A percentile compares a stretch with the other conserved stretches of the same genome.
Evolutionary conservation across 2,888 invertebrate species (phyloP).

Genomic region (Iphiclides podalirius): DNA sequence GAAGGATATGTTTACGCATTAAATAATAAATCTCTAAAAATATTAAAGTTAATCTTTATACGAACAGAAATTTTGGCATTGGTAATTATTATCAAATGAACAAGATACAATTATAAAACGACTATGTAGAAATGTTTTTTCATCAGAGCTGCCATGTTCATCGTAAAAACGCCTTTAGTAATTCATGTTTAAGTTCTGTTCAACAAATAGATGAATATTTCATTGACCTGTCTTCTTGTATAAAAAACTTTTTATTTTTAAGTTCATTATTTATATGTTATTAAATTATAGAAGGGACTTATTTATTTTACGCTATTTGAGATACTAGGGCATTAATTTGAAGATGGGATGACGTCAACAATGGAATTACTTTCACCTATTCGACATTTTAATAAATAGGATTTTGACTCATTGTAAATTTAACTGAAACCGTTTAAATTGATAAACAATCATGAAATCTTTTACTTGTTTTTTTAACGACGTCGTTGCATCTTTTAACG

Average conservation of each 20-base stretch:
- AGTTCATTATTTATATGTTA: slow-evolving; percentile 72
- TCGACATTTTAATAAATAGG: slow-evolving; percentile 21
- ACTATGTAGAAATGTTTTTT: too few relatives aligned
- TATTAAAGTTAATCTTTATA: too few relatives aligned
- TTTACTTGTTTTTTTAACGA: slow-evolving; percentile 30
- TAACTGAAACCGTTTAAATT: too few relatives aligned
- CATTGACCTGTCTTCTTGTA: slow-evolving; percentile 56
- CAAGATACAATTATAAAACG: too few relatives aligned
- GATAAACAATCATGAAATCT: too few relatives aligned
- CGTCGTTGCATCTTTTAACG: slow-evolving; percentile 47
- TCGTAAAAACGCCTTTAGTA: slow-evolving; percentile 1
- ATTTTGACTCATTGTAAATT: too few relatives aligned
- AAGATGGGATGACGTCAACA: slow-evolving; percentile 56
- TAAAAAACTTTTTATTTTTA: slow-evolving; percentile 62
- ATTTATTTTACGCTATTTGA: slow-evolving; percentile 66
- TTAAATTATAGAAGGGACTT: slow-evolving; percentile 64
- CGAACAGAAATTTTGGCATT: too few relatives aligned
- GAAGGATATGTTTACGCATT: neutral
- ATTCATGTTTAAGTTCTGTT: neutral
- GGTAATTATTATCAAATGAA: too few relatives aligned
- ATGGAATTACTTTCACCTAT: too few relatives aligned
- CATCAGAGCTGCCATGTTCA: neutral
- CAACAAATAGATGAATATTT: slow-evolving; percentile 2
- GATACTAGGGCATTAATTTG: slow-evolving; percentile 51
- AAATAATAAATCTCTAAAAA: too few relatives aligned